phyloP scores from a whole-genome alignment of 1,140 invertebrate species.

The Drosophila virilis region DNA sequence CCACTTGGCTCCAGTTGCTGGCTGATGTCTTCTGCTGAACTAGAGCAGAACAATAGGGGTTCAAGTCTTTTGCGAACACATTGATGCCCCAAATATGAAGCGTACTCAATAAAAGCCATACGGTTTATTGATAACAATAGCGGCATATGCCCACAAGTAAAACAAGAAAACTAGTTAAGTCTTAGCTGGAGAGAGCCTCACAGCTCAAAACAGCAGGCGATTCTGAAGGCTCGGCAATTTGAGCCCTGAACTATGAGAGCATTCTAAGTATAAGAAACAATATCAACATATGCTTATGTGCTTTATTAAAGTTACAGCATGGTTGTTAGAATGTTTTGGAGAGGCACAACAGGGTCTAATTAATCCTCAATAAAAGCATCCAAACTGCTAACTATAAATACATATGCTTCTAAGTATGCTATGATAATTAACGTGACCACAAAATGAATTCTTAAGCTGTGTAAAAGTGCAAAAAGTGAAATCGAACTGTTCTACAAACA shows the following conservation, averaged over 20 bases:
- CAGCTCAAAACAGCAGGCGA: not conserved
- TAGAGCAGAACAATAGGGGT: constrained; percentile 29
- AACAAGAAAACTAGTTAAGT: not conserved
- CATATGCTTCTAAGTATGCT: constrained; percentile 31
- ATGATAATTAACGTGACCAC: not conserved
- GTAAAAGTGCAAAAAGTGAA: not conserved
- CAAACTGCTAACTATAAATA: not conserved
- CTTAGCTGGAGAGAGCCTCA: not conserved
- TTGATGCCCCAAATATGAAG: constrained; percentile 24
- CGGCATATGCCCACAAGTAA: constrained; percentile 13
- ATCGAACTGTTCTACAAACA: not conserved
- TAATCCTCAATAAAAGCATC: no score
- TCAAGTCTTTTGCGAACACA: constrained; percentile 27
- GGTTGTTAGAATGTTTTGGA: no score
- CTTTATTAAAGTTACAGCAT: no score
- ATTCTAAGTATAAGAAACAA: not conserved
- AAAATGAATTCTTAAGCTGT: no score
- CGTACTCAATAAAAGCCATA: not conserved
- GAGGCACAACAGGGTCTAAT: no score
- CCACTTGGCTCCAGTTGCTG: constrained; percentile 4
- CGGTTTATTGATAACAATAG: constrained; percentile 20
- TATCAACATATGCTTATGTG: not conserved
- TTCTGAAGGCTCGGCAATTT: not conserved
- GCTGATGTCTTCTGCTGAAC: constrained; percentile 19
- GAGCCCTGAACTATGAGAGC: not conserved